Base-by-base conservation (phyloP, 2,113 vertebrate species). In the Hippoglossus stenolepis region DNA sequence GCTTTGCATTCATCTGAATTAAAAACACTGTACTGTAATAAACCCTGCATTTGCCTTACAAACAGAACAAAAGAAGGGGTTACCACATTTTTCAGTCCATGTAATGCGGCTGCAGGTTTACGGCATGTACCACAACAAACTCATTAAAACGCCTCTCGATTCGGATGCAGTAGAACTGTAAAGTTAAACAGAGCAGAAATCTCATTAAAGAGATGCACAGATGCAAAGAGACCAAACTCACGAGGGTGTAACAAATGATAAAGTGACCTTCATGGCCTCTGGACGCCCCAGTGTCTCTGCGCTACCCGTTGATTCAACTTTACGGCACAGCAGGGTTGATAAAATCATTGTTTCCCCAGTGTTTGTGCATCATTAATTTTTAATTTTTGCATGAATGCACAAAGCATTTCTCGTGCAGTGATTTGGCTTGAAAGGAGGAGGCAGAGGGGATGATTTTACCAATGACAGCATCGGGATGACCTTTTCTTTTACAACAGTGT, bases 181-280 rank as follows among this genome's bases (percentile, higher is more conserved):
- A 88, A 88, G 77, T 88, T 73, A 85, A 89, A 73, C 79, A 68
- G 87, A 90, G 84, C 87, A 87, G 86, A 93, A 91, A 92, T 82
- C 82, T 83, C 78, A 89, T 90, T 90, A 90, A 71, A 57, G 62
- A 82, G 76, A 82, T 74, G 28, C 31, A 58, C 64, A 75, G 51
- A 54, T 54, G 51, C 51, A 54, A 54, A 54, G 20, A 11, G 69
- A 63, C 51, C 64, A 61, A 49, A 81, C 14, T 69, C 80, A 90
- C 82, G 20, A 40, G 82, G 61, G 63, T 73, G 80, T 78, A 88
- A 84, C 84, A 82, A 88, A 86, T 78, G 83, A 83, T 78, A 62
- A 80, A 24, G 60, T 87, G 84, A 91, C 81, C 78, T 90, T 88
- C 77, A 74, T 75, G 86, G 80, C 78, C 76, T 70, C 17, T 70